phyloP scores from a whole-genome alignment of 1,140 invertebrate species.

The Heliconius melpomene region DNA sequence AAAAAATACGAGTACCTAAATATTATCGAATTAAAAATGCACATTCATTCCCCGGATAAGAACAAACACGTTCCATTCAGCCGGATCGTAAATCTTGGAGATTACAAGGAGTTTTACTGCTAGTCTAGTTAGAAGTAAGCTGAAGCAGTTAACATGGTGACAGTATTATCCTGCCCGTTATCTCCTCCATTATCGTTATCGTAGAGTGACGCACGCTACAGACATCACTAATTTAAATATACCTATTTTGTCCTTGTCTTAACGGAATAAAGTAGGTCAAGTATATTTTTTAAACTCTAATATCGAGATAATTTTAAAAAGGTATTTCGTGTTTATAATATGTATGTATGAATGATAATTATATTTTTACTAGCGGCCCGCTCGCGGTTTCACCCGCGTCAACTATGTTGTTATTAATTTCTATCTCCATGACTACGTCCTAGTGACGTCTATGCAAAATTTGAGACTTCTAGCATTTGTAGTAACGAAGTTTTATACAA shows the following conservation, averaged over 20 bases:
- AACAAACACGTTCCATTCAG: neutral
- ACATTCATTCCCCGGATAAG: no score
- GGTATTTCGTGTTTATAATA: neutral
- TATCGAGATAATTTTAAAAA: neutral
- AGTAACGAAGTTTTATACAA: no score
- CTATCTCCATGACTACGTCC: no score
- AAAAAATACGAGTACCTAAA: no score
- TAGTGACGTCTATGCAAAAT: no score
- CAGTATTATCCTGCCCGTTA: constrained; percentile 49
- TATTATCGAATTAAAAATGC: no score
- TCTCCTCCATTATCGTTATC: constrained; percentile 56
- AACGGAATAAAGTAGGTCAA: constrained; percentile 30
- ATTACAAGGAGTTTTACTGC: constrained; percentile 12
- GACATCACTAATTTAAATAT: constrained; percentile 47
- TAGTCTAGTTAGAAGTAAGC: constrained; percentile 16
- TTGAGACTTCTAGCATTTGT: no score
- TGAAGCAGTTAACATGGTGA: constrained; percentile 44
- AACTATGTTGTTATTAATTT: no score
- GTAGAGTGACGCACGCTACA: constrained; percentile 50
- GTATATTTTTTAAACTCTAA: neutral
- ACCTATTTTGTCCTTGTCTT: constrained; percentile 28
- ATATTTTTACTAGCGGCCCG: no score
- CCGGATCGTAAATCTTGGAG: constrained; percentile 1
- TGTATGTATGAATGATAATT: no score
- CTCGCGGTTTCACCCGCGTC: no score